phyloP scores from a whole-genome alignment of 2,113 vertebrate genomes.

The Perognathus longimembris region DNA sequence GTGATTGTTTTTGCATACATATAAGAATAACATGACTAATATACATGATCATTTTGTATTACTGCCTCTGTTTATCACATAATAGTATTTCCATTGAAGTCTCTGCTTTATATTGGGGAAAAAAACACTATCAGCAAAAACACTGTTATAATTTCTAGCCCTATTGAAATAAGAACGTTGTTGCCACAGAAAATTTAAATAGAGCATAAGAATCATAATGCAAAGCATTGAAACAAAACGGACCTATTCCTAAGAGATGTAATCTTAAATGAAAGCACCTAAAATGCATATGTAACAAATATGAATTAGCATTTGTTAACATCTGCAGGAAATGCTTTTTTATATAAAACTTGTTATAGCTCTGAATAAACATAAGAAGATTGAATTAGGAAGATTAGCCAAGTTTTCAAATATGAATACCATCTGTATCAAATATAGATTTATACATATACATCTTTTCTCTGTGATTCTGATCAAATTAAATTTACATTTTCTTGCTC shows the following conservation, averaged over 20 bases:
- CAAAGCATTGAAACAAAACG: conserved; percentile 51
- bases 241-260: not conserved
- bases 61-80: conserved; percentile 48
- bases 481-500: conserved; percentile 42
- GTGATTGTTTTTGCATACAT: conserved; percentile 2
- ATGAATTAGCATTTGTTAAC: conserved; percentile 53
- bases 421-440: not conserved
- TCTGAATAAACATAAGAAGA: conserved; percentile 35
- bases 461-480: conserved; percentile 41
- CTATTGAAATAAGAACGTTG: conserved; percentile 63
- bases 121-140: conserved; percentile 68
- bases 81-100: conserved; percentile 38
- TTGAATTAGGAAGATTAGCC: conserved; percentile 48
- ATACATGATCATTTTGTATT: conserved; percentile 50
- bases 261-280: conserved; percentile 45
- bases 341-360: conserved; percentile 20
- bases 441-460: not conserved
- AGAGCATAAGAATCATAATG: conserved; percentile 15
- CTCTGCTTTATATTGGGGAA: conserved; percentile 65
- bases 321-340: conserved; percentile 35
- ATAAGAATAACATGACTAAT: conserved; percentile 24
- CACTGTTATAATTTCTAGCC: conserved; percentile 71
- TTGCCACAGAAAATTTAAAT: conserved; percentile 63
- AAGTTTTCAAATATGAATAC: conserved; percentile 28
- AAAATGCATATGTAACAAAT: conserved; percentile 41